These are phyloP conservation scores for Palloptera scutellata DNA, from an alignment of 2,888 invertebrate genomes.

Conservation along the genomic window DNA sequence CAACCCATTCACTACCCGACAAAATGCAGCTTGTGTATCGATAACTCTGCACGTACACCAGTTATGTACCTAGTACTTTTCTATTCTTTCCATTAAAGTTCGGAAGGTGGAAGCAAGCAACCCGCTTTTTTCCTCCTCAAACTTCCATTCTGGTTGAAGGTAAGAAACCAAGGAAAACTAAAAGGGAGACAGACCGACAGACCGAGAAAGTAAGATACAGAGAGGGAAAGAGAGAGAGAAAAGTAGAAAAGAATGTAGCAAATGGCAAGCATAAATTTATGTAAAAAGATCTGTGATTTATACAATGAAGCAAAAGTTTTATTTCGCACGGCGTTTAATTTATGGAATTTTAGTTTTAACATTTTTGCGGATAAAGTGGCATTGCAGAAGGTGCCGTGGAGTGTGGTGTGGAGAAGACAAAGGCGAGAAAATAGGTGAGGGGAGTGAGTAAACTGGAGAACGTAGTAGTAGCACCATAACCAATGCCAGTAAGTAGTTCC, in stretches of 20 bases:
- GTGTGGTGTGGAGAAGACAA: background rate
- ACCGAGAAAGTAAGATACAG: slow-evolving; percentile 3
- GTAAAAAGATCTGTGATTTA: slow-evolving; percentile 64
- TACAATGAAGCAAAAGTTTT: slow-evolving; percentile 43
- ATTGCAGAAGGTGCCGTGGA: background rate
- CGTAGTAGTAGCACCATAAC: too few relatives aligned
- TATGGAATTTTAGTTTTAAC: slow-evolving; percentile 60
- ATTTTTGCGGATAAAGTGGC: slow-evolving; percentile 30
- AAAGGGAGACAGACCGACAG: slow-evolving; percentile 36
- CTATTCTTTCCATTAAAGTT: too few relatives aligned
- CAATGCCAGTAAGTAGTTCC: too few relatives aligned
- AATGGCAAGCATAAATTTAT: slow-evolving; percentile 62
- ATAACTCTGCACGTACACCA: too few relatives aligned
- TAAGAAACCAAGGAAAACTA: background rate
- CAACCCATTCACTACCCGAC: too few relatives aligned
- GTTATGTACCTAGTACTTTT: too few relatives aligned
- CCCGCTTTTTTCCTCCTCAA: background rate
- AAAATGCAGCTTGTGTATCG: too few relatives aligned
- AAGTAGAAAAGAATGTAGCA: slow-evolving; percentile 42
- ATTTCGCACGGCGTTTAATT: slow-evolving; percentile 53
- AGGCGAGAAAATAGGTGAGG: background rate
- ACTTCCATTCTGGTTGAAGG: background rate
- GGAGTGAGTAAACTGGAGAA: background rate
- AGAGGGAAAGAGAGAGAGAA: slow-evolving; percentile 31
- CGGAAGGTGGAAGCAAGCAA: too few relatives aligned